These are phyloP conservation scores for Arothron firmamentum DNA, from an alignment of 2,113 vertebrate species.

Conservation along the genomic window DNA sequence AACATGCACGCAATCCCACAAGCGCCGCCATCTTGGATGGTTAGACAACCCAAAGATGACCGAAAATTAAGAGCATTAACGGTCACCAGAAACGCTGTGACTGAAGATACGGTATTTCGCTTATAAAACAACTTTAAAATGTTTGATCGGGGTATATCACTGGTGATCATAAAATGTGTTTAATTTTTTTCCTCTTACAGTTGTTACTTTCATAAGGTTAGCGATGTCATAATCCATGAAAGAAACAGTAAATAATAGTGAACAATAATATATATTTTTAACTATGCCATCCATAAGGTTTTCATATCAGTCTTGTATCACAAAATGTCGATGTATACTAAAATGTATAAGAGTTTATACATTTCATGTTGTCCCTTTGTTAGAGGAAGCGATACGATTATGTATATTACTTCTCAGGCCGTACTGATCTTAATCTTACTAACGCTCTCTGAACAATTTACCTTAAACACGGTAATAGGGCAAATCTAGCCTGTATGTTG, in stretches of 20 bases:
- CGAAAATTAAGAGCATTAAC: constrained; percentile 9
- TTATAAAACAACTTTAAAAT: too few species aligned
- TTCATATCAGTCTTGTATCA: too few species aligned
- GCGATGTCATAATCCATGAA: too few species aligned
- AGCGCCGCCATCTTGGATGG: constrained; percentile 75
- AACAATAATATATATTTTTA: too few species aligned
- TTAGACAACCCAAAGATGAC: constrained; percentile 28
- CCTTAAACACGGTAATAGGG: constrained; percentile 32
- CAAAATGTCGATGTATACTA: not conserved
- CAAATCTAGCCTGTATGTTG: not conserved
- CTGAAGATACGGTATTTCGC: too few species aligned
- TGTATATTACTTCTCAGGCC: not conserved
- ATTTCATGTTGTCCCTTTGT: not conserved
- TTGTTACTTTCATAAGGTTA: too few species aligned
- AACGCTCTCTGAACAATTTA: constrained; percentile 47
- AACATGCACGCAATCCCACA: constrained; percentile 70
- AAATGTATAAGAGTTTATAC: not conserved
- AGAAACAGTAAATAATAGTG: too few species aligned
- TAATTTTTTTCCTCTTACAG: too few species aligned
- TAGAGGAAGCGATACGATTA: not conserved
- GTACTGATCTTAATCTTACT: not conserved
- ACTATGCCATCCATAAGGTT: too few species aligned
- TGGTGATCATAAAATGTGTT: too few species aligned
- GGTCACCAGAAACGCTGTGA: too few species aligned
- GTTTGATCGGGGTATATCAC: too few species aligned